Evolutionary conservation across 2,113 vertebrate species (phyloP).

Genomic region (Labeo rohita): DNA sequence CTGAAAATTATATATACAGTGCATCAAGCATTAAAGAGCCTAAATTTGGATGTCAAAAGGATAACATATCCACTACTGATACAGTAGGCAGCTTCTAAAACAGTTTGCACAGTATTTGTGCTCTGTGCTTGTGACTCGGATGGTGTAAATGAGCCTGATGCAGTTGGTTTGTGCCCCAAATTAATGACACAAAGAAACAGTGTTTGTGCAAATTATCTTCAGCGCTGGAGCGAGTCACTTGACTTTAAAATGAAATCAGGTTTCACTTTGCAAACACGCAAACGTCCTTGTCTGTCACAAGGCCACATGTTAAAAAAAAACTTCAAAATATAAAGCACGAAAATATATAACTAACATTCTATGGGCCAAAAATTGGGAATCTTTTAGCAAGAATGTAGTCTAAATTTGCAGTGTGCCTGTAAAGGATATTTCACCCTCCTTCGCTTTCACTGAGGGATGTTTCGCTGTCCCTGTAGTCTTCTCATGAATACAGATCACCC

Average conservation of each 20-base stretch:
- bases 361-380: background rate
- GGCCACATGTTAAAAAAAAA: background rate
- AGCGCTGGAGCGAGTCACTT: background rate
- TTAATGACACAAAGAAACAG: conserved; percentile 56
- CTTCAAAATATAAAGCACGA: background rate
- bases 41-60: background rate
- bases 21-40: background rate
- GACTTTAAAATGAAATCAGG: conserved; percentile 23
- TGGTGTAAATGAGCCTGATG: conserved; percentile 75
- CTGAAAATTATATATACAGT: conserved; percentile 33
- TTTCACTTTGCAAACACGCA: conserved; percentile 7
- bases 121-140: background rate
- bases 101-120: conserved; percentile 16
- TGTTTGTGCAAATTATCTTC: conserved; percentile 70
- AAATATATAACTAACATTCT: background rate
- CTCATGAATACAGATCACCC: conserved; percentile 59
- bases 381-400: conserved; percentile 1
- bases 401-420: conserved; percentile 21
- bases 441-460: conserved; percentile 47
- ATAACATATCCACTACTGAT: background rate
- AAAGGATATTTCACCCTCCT: conserved; percentile 47
- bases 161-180: conserved; percentile 75
- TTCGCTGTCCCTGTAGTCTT: conserved; percentile 52
- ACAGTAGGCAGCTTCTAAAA: background rate
- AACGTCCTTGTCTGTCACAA: background rate